Evolutionary conservation across 1,140 invertebrate species (phyloP).

Genomic region (Bombus pyrosoma): DNA sequence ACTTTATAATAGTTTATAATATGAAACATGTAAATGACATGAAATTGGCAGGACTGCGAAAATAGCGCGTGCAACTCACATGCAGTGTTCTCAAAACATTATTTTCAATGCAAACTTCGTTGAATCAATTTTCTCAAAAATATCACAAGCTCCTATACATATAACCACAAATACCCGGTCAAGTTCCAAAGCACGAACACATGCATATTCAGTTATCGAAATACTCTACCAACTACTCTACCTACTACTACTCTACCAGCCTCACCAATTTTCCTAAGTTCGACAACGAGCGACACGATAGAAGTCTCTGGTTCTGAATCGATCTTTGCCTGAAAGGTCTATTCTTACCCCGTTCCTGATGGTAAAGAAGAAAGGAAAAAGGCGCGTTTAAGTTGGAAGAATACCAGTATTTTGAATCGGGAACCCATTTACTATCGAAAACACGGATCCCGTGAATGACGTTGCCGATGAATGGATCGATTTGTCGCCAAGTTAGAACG

Average conservation of each 20-base stretch:
- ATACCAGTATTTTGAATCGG: constrained; percentile 69
- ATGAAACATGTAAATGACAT: too few relatives aligned
- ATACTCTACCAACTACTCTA: neutral
- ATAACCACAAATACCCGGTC: too few relatives aligned
- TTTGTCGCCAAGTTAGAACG: constrained; percentile 68
- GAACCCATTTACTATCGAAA: constrained; percentile 71
- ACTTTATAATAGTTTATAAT: too few relatives aligned
- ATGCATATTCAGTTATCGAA: neutral
- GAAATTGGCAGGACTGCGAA: too few relatives aligned
- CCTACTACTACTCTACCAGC: too few relatives aligned
- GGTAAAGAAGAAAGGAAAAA: neutral
- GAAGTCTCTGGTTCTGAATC: neutral
- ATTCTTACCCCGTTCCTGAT: constrained; percentile 13
- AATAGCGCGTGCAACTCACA: too few relatives aligned
- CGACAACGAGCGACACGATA: neutral
- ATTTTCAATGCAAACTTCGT: too few relatives aligned
- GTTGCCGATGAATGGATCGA: constrained; percentile 69
- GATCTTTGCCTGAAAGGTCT: constrained; percentile 10
- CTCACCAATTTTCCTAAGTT: constrained; percentile 2
- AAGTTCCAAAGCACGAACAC: too few relatives aligned
- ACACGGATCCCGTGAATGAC: constrained; percentile 70
- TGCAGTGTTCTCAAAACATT: too few relatives aligned
- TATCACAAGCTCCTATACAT: too few relatives aligned
- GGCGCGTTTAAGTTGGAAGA: constrained; percentile 47
- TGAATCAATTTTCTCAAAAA: too few relatives aligned